Conservation (phyloP, 2,888 invertebrate genomes). For the Acrobeloides nanus region DNA sequence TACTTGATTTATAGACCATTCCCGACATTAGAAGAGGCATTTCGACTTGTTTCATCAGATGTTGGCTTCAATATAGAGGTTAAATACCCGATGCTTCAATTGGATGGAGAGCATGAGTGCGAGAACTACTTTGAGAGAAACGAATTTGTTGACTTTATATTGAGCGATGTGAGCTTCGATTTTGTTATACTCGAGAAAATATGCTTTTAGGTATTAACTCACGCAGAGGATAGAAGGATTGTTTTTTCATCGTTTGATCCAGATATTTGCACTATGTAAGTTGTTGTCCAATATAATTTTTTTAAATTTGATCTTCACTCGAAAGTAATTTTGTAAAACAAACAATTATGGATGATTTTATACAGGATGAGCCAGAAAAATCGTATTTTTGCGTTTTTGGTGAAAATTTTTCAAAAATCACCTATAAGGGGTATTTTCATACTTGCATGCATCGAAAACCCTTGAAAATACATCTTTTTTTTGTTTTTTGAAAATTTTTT, state of each 20-base stretch:
- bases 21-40: conserved; percentile 74
- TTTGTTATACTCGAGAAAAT: no score
- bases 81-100: conserved; percentile 19
- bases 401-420: no score
- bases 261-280: conserved; percentile 80
- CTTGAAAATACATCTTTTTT: no score
- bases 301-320: conserved; percentile 5
- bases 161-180: conserved; percentile 81
- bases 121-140: conserved; percentile 69
- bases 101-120: conserved; percentile 56
- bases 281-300: conserved; percentile 15
- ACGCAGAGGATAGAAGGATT: conserved; percentile 73
- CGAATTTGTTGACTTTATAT: conserved; percentile 64
- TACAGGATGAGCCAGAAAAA: no score
- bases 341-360: no score
- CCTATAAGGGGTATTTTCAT: no score
- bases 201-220: conserved; percentile 71
- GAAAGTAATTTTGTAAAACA: no score
- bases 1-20: conserved; percentile 71
- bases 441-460: no score
- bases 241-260: conserved; percentile 92
- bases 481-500: conserved; percentile 2
- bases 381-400: no score
- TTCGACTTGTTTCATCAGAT: conserved; percentile 73
- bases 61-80: conserved; percentile 91